phyloP scores from a whole-genome alignment of 2,113 vertebrate species.

The Hippocampus zosterae region DNA sequence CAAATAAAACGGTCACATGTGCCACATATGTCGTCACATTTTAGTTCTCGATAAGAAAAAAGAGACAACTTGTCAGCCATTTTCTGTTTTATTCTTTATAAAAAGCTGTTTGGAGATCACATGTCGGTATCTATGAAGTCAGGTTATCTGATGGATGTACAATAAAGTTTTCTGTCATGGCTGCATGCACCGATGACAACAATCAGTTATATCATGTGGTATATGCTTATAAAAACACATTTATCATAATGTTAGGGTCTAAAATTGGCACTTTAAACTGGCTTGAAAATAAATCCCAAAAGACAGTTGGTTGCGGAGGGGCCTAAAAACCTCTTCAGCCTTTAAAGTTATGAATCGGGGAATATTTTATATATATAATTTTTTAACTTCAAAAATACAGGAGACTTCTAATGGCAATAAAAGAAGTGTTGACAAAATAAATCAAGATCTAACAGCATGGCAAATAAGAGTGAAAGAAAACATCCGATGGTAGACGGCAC shows the following conservation, averaged over 20 bases:
- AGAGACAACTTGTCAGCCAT: not conserved
- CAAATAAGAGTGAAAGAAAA: constrained; percentile 9
- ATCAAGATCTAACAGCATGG: not conserved
- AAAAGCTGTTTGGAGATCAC: not conserved
- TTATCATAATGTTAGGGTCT: constrained; percentile 15
- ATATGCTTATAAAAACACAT: constrained; percentile 18
- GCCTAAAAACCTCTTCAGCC: not conserved
- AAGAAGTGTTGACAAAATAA: constrained; percentile 20
- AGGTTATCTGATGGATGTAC: not conserved
- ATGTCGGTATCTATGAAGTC: not conserved
- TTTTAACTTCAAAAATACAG: not conserved
- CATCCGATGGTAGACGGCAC: constrained; percentile 15
- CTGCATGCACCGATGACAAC: constrained; percentile 18
- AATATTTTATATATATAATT: not conserved
- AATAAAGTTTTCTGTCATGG: not conserved
- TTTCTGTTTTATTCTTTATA: constrained; percentile 3
- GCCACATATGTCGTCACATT: not conserved
- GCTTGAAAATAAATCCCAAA: constrained; percentile 24
- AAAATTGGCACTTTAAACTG: constrained; percentile 32
- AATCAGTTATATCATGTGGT: not conserved
- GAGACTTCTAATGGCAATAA: constrained; percentile 42
- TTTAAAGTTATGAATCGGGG: not conserved
- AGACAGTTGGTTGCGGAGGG: not conserved
- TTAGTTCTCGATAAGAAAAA: not conserved
- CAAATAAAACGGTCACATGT: not conserved